Evolutionary conservation across 2,797 vertebrate genomes (phyloP).

Genomic region (Acipenser ruthenus): DNA sequence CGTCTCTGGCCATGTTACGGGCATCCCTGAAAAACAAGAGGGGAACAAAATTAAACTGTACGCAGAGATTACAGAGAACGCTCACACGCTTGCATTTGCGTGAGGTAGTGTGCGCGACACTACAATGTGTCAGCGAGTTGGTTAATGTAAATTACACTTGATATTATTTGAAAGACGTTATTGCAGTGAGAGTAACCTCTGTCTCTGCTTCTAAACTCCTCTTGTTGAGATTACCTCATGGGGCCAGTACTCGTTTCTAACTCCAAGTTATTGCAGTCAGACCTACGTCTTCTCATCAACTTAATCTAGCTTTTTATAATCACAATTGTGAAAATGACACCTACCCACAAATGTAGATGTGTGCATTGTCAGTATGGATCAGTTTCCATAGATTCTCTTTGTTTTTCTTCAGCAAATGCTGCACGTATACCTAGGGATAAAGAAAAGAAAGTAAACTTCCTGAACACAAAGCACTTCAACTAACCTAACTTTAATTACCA

Average conservation of each 20-base stretch:
- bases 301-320: neutral
- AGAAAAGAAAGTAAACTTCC: neutral
- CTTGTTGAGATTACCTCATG: no score
- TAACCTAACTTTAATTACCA: no score
- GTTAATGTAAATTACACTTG: no score
- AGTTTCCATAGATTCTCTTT: constrained; percentile 81
- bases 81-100: neutral
- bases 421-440: constrained; percentile 79
- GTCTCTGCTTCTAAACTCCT: no score
- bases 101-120: neutral
- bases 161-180: no score
- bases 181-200: no score
- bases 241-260: no score
- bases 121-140: no score
- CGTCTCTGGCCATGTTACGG: constrained; percentile 90
- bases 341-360: constrained; percentile 95
- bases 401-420: constrained; percentile 78
- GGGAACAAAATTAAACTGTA: neutral
- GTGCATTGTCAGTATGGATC: constrained; percentile 69
- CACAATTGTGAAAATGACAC: constrained; percentile 15
- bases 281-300: no score
- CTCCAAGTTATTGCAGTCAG: no score
- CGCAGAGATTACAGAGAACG: no score
- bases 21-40: constrained; percentile 66
- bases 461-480: no score